Evolutionary conservation across 2,888 invertebrate genomes (phyloP).

Genomic region (Fragum sueziense): DNA sequence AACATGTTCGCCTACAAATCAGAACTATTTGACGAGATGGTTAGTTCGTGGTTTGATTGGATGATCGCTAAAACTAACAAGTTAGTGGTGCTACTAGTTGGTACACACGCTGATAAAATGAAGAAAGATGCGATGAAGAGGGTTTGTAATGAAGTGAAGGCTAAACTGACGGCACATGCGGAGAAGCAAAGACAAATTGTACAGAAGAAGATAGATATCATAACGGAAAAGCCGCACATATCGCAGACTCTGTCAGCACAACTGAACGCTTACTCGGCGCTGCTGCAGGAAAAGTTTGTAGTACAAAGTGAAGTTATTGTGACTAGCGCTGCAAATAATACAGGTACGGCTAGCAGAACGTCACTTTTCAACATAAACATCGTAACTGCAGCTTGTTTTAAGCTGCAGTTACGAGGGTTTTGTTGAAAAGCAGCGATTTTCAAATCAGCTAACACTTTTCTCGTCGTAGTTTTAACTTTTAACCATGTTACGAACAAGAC

Average conservation of each 20-base stretch:
- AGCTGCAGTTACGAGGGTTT: no score
- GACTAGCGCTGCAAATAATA: conserved; percentile 71
- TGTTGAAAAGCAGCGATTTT: no score
- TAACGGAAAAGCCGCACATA: conserved; percentile 76
- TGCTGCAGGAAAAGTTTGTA: conserved; percentile 74
- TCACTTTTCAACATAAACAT: no score
- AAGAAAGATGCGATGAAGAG: conserved; percentile 53
- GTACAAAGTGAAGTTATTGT: conserved; percentile 75
- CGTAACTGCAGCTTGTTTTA: no score
- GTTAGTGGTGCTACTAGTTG: conserved; percentile 76
- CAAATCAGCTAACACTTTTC: no score
- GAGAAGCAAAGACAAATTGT: conserved; percentile 65
- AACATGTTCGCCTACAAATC: conserved; percentile 76
- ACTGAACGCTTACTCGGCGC: conserved; percentile 74
- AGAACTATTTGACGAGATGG: conserved; percentile 72
- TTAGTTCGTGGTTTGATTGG: conserved; percentile 81
- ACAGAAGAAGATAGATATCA: conserved; percentile 73
- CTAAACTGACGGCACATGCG: conserved; percentile 64
- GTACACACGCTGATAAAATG: conserved; percentile 77
- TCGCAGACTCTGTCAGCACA: conserved; percentile 79
- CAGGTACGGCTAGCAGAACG: conserved; percentile 22
- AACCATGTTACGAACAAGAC: no score
- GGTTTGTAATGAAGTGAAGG: conserved; percentile 65
- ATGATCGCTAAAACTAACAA: conserved; percentile 79
- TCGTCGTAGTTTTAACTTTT: no score